A percentile compares a stretch with the other conserved stretches of the same genome.
These are phyloP conservation scores for Ommatoiulus sabulosus DNA, from an alignment of 2,888 invertebrate species.

Conservation along the genomic window DNA sequence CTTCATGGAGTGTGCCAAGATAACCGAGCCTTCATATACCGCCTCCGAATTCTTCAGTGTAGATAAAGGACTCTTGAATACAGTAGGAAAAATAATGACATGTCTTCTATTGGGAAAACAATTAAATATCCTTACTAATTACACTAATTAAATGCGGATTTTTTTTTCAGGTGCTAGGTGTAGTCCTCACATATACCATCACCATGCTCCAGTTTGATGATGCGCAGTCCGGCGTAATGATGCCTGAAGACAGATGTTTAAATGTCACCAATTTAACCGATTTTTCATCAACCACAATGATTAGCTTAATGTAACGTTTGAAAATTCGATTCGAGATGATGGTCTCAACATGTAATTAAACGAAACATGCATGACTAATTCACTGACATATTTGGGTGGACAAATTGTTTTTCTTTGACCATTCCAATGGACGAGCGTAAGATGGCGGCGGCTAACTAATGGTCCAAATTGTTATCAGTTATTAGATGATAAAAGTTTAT, in stretches of 20 bases:
- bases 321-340: background rate
- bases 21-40: background rate
- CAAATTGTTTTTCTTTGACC: background rate
- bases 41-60: constrained; percentile 47
- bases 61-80: constrained; percentile 50
- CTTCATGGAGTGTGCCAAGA: constrained; percentile 47
- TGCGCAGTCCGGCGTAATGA: background rate
- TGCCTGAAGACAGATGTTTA: constrained; percentile 9
- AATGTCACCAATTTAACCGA: constrained; percentile 25
- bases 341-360: background rate
- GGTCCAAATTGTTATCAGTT: too few species aligned
- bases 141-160: background rate
- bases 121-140: background rate
- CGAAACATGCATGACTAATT: background rate
- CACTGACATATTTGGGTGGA: background rate
- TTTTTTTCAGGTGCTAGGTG: constrained; percentile 16
- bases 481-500: too few species aligned
- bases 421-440: background rate
- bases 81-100: background rate
- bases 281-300: background rate
- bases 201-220: constrained; percentile 49
- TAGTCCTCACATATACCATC: constrained; percentile 44
- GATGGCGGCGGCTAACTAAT: too few species aligned
- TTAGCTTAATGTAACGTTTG: background rate
- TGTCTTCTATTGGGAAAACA: background rate